Conservation (phyloP, 2,888 invertebrate species). For the Tinea pellionella region DNA sequence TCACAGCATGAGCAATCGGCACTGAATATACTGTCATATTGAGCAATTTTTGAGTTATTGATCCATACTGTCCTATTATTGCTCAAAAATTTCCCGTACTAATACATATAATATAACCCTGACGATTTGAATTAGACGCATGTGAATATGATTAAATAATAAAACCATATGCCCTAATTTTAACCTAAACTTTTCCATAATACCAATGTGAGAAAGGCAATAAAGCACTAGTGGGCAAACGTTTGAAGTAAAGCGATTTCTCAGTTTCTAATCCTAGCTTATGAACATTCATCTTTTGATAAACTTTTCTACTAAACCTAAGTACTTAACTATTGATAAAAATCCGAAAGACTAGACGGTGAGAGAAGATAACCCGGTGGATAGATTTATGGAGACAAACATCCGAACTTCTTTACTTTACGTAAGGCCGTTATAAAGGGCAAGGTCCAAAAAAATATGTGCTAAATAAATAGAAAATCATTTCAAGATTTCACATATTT, state of each 20-base stretch:
- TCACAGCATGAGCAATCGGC: too few species aligned
- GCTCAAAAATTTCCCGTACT: too few species aligned
- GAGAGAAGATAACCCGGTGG: neutral
- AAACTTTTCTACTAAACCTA: constrained; percentile 8
- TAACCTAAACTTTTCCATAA: neutral
- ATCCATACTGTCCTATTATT: too few species aligned
- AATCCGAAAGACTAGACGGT: constrained; percentile 1
- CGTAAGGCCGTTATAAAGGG: too few species aligned
- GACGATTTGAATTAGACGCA: too few species aligned
- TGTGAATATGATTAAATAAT: neutral
- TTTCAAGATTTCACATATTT: too few species aligned
- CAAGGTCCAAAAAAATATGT: too few species aligned
- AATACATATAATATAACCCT: too few species aligned
- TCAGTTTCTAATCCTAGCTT: constrained; percentile 2
- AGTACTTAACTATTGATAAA: constrained; percentile 6
- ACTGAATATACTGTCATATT: too few species aligned
- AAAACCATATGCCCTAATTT: neutral
- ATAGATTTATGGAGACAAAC: constrained; percentile 13
- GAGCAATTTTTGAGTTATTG: too few species aligned
- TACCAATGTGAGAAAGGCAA: neutral
- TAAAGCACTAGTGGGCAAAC: neutral
- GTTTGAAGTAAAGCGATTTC: neutral
- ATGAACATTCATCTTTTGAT: neutral
- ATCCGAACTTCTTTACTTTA: neutral
- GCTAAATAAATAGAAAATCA: too few species aligned